These are phyloP conservation scores for Drosophila subobscura DNA, from an alignment of 1,140 invertebrate genomes.

Conservation along the genomic window DNA sequence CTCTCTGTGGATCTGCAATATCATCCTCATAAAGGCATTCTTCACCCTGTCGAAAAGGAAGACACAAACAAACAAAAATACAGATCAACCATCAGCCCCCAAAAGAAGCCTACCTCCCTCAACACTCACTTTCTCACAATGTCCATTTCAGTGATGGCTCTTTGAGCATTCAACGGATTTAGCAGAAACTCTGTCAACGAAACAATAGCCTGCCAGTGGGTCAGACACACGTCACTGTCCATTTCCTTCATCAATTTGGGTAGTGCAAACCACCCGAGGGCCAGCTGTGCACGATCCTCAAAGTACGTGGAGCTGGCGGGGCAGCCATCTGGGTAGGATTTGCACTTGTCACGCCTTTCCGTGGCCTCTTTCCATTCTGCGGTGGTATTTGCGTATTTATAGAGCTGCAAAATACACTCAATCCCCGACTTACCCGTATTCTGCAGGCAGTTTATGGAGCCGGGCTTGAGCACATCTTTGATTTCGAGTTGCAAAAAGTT, in stretches of 20 bases:
- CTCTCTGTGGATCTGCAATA: slow-evolving; percentile 39
- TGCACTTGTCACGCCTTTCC: slow-evolving; percentile 31
- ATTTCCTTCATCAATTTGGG: slow-evolving; percentile 72
- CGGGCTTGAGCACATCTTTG: slow-evolving; percentile 48
- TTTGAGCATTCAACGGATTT: slow-evolving; percentile 63
- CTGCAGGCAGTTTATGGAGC: slow-evolving; percentile 55
- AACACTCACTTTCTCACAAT: slow-evolving; percentile 67
- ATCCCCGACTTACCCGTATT: slow-evolving; percentile 35
- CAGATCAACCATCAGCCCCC: too few species aligned
- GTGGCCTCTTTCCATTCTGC: slow-evolving; percentile 33
- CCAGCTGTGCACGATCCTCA: slow-evolving; percentile 66
- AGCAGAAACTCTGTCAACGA: slow-evolving; percentile 63
- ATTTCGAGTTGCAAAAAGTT: slow-evolving; percentile 67
- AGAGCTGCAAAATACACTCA: too few species aligned
- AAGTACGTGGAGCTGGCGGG: slow-evolving; percentile 51
- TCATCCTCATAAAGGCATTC: slow-evolving; percentile 63
- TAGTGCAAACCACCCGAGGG: slow-evolving; percentile 64
- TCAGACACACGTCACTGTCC: slow-evolving; percentile 53
- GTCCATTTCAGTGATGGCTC: slow-evolving; percentile 59
- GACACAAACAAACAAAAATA: background rate
- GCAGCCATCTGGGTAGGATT: slow-evolving; percentile 12
- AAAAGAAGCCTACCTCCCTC: too few species aligned
- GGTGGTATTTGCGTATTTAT: background rate
- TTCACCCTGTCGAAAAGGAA: slow-evolving; percentile 40
- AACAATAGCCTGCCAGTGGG: slow-evolving; percentile 62